Percentiles rank a stretch among this genome's conserved stretches.
These are phyloP conservation scores for Incurvaria masculella DNA, from an alignment of 2,888 invertebrate genomes.

Conservation along the genomic window DNA sequence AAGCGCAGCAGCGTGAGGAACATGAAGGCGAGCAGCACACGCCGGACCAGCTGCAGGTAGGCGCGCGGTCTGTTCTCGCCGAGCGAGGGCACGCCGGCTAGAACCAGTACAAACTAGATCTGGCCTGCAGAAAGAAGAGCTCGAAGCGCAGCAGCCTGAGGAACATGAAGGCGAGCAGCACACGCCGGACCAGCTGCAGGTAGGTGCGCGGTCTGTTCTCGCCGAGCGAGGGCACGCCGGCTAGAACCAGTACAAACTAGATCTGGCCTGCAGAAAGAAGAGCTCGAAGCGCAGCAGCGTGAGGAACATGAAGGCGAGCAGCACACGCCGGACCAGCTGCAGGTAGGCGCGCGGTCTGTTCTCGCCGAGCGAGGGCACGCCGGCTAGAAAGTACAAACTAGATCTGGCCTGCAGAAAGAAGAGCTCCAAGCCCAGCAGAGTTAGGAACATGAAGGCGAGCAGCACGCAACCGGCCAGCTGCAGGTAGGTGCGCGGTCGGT, in stretches of 20 bases:
- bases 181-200: slow-evolving; percentile 84
- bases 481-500: slow-evolving; percentile 86
- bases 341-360: slow-evolving; percentile 97
- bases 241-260: too few relatives aligned
- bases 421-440: slow-evolving; percentile 83
- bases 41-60: slow-evolving; percentile 93
- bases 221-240: slow-evolving; percentile 66
- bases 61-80: slow-evolving; percentile 97
- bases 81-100: slow-evolving; percentile 90
- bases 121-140: too few relatives aligned
- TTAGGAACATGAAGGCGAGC: slow-evolving; percentile 91
- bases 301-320: slow-evolving; percentile 98
- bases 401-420: too few relatives aligned
- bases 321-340: slow-evolving; percentile 91
- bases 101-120: too few relatives aligned
- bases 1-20: slow-evolving; percentile 94
- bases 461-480: slow-evolving; percentile 86
- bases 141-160: too few relatives aligned
- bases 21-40: slow-evolving; percentile 97
- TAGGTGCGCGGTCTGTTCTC: slow-evolving; percentile 91
- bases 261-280: slow-evolving; percentile 84
- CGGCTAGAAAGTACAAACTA: too few relatives aligned
- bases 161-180: slow-evolving; percentile 91
- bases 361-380: slow-evolving; percentile 87
- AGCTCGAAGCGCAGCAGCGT: slow-evolving; percentile 93